Evolutionary conservation across 37 sponge, comb jelly and placozoan genomes (phyloP), one percentile per base, ranked within the genome.

Genomic region (Crambe crambe): DNA sequence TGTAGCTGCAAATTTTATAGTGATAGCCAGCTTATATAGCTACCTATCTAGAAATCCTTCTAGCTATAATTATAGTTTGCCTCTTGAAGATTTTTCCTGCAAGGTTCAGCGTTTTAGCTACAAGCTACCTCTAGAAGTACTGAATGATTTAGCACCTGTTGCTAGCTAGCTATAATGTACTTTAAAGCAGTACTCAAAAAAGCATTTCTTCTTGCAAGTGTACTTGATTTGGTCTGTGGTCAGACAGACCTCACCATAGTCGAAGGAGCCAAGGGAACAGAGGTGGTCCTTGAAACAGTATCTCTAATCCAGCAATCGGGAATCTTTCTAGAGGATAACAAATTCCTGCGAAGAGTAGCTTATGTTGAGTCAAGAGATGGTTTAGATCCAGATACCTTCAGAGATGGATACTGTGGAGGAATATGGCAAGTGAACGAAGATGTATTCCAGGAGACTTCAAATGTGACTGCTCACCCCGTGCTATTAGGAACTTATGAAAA

Each of bases 341-440:
- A 67, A 9, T 27, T 82, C n/a, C 26, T 82, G 32, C 42, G 83
- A 29, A 62, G 83, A 29, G 29, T 82, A 21, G 83, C 83, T 4
- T 82, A 65, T 42, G 83, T 64, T 23, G 83, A 82, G 43, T 47
- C 72, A 23, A 56, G 81, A 60, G 81, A 80, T 40, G 81, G 81
- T 22, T 30, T 57, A 20, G 81, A 70, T 42, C 26, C 62, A n/a
- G 61, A 68, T 17, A 80, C 81, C 5, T 80, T 36, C 72, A 77
- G 78, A 9, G 35, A n/a, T n/a, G 72, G 81, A 34, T 80, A 80
- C 60, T 37, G 59, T 58, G 81, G 81, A 40, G 81, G 81, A 1
- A 80, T 80, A 37, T 80, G 81, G 81, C 81, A 80, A 58, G 81
- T 80, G 21, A 72, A 80, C 56, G 81, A 80, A 59, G 15, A 2